A percentile compares a stretch with the other conserved stretches of the same genome.
These are phyloP conservation scores for Saturnia pavonia DNA, from an alignment of 2,888 invertebrate species.

Conservation along the genomic window DNA sequence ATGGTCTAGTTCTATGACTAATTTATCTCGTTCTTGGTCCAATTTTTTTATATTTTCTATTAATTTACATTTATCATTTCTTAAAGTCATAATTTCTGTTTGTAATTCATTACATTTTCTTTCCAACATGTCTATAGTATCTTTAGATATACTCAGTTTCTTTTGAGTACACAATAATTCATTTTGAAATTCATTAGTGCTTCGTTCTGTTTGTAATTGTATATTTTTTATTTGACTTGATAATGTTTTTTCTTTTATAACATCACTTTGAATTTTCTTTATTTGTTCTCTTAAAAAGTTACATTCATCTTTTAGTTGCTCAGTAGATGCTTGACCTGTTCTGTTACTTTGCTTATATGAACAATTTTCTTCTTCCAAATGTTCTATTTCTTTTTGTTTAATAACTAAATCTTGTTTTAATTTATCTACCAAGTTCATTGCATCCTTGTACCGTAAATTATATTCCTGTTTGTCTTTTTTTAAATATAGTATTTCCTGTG, in stretches of 20 bases:
- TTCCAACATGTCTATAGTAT: conserved; percentile 80
- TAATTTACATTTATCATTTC: conserved; percentile 84
- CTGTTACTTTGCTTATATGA: conserved; percentile 72
- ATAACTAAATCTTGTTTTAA: conserved; percentile 66
- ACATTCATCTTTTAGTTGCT: conserved; percentile 72
- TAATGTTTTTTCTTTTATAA: conserved; percentile 74
- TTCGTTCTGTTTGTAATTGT: conserved; percentile 89
- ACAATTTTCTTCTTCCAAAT: conserved; percentile 71
- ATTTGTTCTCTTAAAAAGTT: conserved; percentile 71
- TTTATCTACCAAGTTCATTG: conserved; percentile 62
- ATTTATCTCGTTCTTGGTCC: conserved; percentile 87
- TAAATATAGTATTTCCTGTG: conserved; percentile 56
- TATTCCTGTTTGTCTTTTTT: conserved; percentile 73
- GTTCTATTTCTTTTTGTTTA: conserved; percentile 70
- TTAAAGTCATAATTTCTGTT: conserved; percentile 82
- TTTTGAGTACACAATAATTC: conserved; percentile 84
- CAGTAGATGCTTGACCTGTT: conserved; percentile 70
- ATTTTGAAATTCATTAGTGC: conserved; percentile 85
- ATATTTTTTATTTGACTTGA: conserved; percentile 83
- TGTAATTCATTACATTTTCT: conserved; percentile 82
- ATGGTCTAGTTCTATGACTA: conserved; percentile 85
- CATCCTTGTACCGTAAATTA: conserved; percentile 62
- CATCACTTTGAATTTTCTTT: conserved; percentile 71
- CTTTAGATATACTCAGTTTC: conserved; percentile 83
- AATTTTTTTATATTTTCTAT: conserved; percentile 83